phyloP scores from a whole-genome alignment of 92 coral and sea anemone species.

The Pocillopora grandis region DNA sequence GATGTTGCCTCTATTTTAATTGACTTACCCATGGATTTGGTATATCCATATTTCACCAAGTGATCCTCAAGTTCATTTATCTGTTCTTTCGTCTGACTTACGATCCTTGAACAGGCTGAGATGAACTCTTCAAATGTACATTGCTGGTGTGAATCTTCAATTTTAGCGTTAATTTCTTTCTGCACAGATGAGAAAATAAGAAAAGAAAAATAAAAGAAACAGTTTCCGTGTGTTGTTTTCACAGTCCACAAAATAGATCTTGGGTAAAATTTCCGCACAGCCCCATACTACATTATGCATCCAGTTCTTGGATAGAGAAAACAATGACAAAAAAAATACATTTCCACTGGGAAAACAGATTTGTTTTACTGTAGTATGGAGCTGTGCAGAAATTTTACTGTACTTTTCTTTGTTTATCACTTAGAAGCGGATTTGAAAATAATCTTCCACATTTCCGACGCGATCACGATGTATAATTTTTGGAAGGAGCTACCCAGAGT shows the following conservation, averaged over 20 bases:
- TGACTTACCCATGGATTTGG: slow-evolving; percentile 32
- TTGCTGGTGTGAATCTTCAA: slow-evolving; percentile 38
- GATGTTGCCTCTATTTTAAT: neutral
- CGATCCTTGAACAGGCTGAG: slow-evolving; percentile 59
- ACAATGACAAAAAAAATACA: too few relatives aligned
- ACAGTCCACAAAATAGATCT: too few relatives aligned
- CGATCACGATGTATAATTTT: neutral
- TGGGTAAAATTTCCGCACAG: too few relatives aligned
- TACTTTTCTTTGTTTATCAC: too few relatives aligned
- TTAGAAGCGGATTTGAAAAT: too few relatives aligned
- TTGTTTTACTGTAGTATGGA: too few relatives aligned
- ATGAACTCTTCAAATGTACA: slow-evolving; percentile 54
- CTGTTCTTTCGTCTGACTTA: slow-evolving; percentile 56
- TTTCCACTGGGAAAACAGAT: too few relatives aligned
- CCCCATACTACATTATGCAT: too few relatives aligned
- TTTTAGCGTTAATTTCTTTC: slow-evolving; percentile 51
- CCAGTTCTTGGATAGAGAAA: too few relatives aligned
- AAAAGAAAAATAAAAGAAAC: neutral
- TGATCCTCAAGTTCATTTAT: slow-evolving; percentile 65
- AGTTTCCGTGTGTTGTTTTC: neutral
- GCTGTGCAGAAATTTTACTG: too few relatives aligned
- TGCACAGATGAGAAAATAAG: neutral
- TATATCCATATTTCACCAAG: slow-evolving; percentile 78
- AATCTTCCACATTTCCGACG: neutral
- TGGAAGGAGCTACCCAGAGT: neutral